phyloP scores from a whole-genome alignment of 2,797 vertebrate genomes.

The Diglossa cyanea region DNA sequence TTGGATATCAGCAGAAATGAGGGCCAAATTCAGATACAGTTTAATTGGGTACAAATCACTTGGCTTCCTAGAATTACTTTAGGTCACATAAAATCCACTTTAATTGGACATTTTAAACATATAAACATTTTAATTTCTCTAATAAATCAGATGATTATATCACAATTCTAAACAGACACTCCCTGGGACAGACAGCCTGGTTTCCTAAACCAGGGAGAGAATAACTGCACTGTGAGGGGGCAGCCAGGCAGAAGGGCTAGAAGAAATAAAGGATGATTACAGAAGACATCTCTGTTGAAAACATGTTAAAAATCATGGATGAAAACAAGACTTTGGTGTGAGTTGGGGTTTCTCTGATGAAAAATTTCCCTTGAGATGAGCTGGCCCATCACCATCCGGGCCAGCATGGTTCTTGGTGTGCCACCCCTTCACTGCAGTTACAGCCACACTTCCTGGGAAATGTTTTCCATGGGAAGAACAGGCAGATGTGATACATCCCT shows the following conservation, averaged over 20 bases:
- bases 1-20: not conserved
- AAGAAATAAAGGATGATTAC: not conserved
- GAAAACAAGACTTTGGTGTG: not conserved
- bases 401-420: not conserved
- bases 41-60: not conserved
- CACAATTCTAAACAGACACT: not conserved
- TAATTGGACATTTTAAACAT: not conserved
- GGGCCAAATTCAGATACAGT: conserved; percentile 2
- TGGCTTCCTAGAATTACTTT: not conserved
- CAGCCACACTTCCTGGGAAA: not conserved
- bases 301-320: not conserved
- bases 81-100: not conserved
- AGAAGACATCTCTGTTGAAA: not conserved
- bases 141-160: not conserved
- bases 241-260: not conserved
- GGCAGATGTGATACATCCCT: rapidly evolving
- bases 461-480: not conserved
- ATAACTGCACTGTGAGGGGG: not conserved
- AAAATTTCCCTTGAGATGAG: not conserved
- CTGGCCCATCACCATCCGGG: not conserved
- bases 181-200: not conserved
- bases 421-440: not conserved
- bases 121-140: not conserved
- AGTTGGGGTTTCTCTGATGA: not conserved
- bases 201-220: not conserved